phyloP scores from a whole-genome alignment of 2,797 vertebrate species.

The Monodelphis domestica region DNA sequence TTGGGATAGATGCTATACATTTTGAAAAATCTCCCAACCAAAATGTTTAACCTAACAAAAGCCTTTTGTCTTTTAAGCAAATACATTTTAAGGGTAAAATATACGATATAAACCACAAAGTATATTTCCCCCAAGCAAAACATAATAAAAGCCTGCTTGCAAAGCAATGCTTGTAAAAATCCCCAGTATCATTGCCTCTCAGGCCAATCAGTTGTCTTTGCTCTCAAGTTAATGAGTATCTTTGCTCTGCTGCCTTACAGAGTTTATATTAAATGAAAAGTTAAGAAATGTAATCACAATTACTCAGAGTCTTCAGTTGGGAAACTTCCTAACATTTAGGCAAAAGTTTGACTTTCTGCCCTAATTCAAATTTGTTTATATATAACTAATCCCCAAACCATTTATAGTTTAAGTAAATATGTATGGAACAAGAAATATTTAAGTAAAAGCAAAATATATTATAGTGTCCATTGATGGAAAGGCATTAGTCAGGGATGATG shows the following conservation, averaged over 20 bases:
- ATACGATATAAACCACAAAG: background rate
- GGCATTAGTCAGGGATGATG: background rate
- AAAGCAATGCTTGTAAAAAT: background rate
- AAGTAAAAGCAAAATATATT: background rate
- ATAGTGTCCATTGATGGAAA: background rate
- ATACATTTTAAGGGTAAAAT: background rate
- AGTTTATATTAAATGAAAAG: background rate
- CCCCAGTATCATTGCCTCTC: background rate
- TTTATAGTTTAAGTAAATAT: background rate
- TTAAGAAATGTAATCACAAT: no score
- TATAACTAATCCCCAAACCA: background rate
- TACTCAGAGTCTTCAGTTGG: no score
- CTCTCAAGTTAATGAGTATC: no score
- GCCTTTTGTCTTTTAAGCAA: background rate
- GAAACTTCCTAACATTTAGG: no score
- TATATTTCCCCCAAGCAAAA: background rate
- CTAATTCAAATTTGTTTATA: background rate
- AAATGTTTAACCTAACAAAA: background rate
- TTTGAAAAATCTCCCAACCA: background rate
- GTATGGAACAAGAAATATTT: background rate
- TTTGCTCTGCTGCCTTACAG: background rate
- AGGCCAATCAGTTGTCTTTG: no score
- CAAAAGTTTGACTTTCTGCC: background rate
- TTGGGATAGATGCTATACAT: background rate
- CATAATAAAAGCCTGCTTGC: background rate